Evolutionary conservation across 2,797 vertebrate species (phyloP).

Genomic region (Alcedo atthis): DNA sequence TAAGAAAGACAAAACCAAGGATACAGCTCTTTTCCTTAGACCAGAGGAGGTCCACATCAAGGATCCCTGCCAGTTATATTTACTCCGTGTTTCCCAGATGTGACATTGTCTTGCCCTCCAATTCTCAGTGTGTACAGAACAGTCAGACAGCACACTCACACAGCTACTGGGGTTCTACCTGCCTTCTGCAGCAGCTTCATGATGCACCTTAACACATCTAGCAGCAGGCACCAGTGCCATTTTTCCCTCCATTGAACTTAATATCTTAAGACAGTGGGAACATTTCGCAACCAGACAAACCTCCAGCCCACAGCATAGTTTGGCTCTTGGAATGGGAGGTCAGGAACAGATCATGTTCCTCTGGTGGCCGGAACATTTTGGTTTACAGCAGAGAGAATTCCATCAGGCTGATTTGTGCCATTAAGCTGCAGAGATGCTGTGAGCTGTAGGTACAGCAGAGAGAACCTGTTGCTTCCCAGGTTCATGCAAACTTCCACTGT

Average conservation of each 20-base stretch:
- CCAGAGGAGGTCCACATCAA: neutral
- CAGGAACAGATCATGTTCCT: neutral
- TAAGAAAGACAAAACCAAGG: neutral
- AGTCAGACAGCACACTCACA: neutral
- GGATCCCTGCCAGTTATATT: slow-evolving; percentile 17
- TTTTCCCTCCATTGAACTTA: slow-evolving; percentile 6
- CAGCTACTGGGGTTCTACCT: neutral
- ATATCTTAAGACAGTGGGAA: neutral
- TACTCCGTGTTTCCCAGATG: neutral
- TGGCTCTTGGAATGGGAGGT: neutral
- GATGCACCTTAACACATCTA: neutral
- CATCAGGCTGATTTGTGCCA: neutral
- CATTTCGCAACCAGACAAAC: neutral
- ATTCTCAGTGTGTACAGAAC: neutral
- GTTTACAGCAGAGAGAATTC: neutral
- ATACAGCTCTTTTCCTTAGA: neutral
- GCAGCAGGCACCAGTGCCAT: neutral
- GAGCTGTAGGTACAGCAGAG: rapidly evolving
- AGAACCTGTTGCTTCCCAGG: neutral
- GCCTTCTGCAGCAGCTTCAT: slow-evolving; percentile 10
- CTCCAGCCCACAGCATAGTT: neutral
- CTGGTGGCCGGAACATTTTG: neutral
- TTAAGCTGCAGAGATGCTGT: neutral
- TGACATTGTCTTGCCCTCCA: slow-evolving; percentile 24
- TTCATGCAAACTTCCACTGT: neutral